A percentile compares a stretch with the other conserved stretches of the same genome.
Conservation (phyloP, 92 coral and sea anemone genomes). For the Palythoa grandiflora region DNA sequence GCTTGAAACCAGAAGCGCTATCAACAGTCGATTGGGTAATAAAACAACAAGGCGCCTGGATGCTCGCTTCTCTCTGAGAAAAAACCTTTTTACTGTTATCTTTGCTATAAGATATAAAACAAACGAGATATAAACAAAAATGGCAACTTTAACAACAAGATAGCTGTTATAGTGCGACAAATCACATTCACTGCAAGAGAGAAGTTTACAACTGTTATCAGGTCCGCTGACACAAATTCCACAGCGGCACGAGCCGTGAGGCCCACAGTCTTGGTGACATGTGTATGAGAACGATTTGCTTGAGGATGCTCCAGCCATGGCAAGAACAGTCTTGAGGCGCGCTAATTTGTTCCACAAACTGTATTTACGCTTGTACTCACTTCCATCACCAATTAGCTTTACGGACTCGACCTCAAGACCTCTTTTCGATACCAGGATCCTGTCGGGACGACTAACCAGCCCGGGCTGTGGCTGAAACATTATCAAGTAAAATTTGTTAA, state of each 20-base stretch:
- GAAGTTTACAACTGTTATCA: slow-evolving; percentile 81
- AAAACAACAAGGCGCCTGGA: slow-evolving; percentile 61
- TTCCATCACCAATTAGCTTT: slow-evolving; percentile 78
- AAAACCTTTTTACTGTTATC: slow-evolving; percentile 26
- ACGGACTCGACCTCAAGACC: slow-evolving; percentile 78
- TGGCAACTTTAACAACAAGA: slow-evolving; percentile 50
- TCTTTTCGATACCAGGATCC: slow-evolving; percentile 80
- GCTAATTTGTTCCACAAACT: slow-evolving; percentile 81
- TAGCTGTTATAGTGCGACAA: slow-evolving; percentile 75
- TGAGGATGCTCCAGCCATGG: slow-evolving; percentile 68
- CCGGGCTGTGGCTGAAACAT: slow-evolving; percentile 92
- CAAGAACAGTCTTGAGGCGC: slow-evolving; percentile 72
- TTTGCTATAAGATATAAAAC: slow-evolving; percentile 63
- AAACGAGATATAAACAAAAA: slow-evolving; percentile 47
- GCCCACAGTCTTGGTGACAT: slow-evolving; percentile 96
- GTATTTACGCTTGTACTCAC: slow-evolving; percentile 75
- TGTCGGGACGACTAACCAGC: slow-evolving; percentile 89
- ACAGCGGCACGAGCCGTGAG: slow-evolving; percentile 99
- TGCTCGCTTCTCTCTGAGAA: slow-evolving; percentile 52
- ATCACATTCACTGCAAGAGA: slow-evolving; percentile 85
- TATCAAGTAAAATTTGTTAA: not conserved
- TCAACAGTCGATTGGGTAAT: slow-evolving; percentile 60
- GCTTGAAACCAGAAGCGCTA: slow-evolving; percentile 45
- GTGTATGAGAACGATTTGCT: slow-evolving; percentile 67
- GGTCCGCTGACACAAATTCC: slow-evolving; percentile 95